A percentile compares a stretch with the other conserved stretches of the same genome.
phyloP scores from a whole-genome alignment of 2,888 invertebrate species.

The Acleris cristana region DNA sequence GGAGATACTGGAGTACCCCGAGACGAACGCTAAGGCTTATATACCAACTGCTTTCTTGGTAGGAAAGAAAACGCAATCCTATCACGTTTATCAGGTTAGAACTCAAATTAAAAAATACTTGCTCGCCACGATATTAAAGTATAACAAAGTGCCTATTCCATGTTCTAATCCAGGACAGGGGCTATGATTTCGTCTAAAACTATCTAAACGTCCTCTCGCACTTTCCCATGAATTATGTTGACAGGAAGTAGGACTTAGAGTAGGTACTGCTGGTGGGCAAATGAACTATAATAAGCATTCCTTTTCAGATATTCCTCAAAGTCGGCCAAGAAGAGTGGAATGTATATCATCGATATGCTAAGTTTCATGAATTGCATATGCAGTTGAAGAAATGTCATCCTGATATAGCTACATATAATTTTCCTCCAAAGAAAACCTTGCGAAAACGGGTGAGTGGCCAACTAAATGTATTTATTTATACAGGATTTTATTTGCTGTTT shows the following conservation, averaged over 20 bases:
- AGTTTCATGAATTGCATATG: slow-evolving; percentile 94
- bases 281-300: slow-evolving; percentile 1
- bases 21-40: slow-evolving; percentile 90
- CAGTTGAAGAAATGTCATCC: slow-evolving; percentile 93
- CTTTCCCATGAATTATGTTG: too few relatives aligned
- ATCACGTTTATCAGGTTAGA: slow-evolving; percentile 93
- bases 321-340: slow-evolving; percentile 97
- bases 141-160: too few relatives aligned
- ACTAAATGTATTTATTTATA: slow-evolving; percentile 1
- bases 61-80: slow-evolving; percentile 86
- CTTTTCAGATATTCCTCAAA: slow-evolving; percentile 88
- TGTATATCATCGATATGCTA: slow-evolving; percentile 96
- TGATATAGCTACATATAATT: slow-evolving; percentile 91
- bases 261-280: too few relatives aligned
- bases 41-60: slow-evolving; percentile 93
- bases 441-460: slow-evolving; percentile 90
- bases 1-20: slow-evolving; percentile 67
- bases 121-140: too few relatives aligned
- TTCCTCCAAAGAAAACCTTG: slow-evolving; percentile 97
- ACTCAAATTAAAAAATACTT: not conserved
- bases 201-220: too few relatives aligned
- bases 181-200: too few relatives aligned
- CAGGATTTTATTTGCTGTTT: too few relatives aligned
- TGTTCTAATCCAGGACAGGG: too few relatives aligned
- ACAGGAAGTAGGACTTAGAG: too few relatives aligned